A percentile compares a stretch with the other conserved stretches of the same genome.
Evolutionary conservation across 2,113 vertebrate genomes (phyloP).

Genomic region (rat (Rattus norvegicus)): GRCr8 NC_086019.1:35315501-35316000

Average conservation of each 20-base stretch:
- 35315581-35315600: too few relatives aligned
- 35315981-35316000: too few relatives aligned
- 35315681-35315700: neutral
- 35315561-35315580: too few relatives aligned
- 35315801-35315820: too few relatives aligned
- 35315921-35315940: neutral
- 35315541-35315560: too few relatives aligned
- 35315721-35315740: neutral
- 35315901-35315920: accelerated
- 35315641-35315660: neutral
- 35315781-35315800: neutral
- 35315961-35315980: neutral
- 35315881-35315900: neutral
- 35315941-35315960: neutral
- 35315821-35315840: neutral
- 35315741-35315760: too few relatives aligned
- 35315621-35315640: neutral
- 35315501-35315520: too few relatives aligned
- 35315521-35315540: too few relatives aligned
- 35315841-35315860: neutral
- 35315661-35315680: neutral
- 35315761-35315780: neutral
- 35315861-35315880: neutral
- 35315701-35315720: neutral
- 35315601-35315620: too few relatives aligned